These are phyloP conservation scores for Plestiodon gilberti DNA, from an alignment of 2,113 vertebrate genomes.

Conservation along the genomic window DNA sequence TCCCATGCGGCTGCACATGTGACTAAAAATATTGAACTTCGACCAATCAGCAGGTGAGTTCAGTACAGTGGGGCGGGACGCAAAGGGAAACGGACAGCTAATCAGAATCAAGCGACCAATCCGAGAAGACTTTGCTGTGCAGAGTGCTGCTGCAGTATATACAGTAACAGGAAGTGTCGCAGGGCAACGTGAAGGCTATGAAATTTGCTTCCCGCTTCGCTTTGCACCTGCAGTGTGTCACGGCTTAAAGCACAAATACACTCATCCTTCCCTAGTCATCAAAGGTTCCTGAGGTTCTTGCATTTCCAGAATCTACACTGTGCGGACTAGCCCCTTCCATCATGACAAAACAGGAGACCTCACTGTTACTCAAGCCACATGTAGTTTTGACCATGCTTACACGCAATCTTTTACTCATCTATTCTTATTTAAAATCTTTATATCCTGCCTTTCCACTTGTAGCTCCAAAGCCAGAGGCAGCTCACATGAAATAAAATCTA, in stretches of 20 bases:
- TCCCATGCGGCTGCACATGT: too few species aligned
- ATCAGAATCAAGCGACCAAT: too few species aligned
- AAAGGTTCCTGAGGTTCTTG: background rate
- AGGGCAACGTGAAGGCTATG: too few species aligned
- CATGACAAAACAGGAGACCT: background rate
- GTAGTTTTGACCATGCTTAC: background rate
- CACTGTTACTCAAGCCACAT: background rate
- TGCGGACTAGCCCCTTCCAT: background rate
- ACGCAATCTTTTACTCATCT: background rate
- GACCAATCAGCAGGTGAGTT: too few species aligned
- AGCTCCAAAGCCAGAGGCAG: background rate
- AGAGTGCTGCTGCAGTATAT: too few species aligned
- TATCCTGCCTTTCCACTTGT: background rate
- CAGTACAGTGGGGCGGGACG: too few species aligned
- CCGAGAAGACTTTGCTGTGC: too few species aligned
- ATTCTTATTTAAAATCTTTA: background rate
- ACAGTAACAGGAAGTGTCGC: too few species aligned
- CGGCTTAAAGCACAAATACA: background rate
- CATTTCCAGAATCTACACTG: background rate
- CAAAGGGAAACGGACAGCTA: too few species aligned
- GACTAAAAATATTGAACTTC: too few species aligned
- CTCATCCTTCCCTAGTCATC: background rate
- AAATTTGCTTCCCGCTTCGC: too few species aligned
- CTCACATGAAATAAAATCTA: background rate
- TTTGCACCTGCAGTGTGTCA: too few species aligned